Base-by-base conservation (phyloP, 35 echinoderm and acorn worm genomes). In the Acanthaster planci region DNA sequence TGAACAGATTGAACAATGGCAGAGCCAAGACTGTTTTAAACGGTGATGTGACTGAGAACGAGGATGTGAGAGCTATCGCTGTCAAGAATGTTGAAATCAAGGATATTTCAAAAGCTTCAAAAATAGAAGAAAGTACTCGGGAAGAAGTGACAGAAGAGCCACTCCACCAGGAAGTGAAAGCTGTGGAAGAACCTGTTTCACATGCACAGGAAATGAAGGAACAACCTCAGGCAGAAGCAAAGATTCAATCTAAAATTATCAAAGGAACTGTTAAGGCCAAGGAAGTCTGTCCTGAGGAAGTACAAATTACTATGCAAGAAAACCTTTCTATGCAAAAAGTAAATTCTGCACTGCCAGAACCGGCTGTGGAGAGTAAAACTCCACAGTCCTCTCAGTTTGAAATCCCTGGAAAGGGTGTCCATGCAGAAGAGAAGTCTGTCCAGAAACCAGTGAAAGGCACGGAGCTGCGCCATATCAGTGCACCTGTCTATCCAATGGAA, bases 301-400 rank as follows among this genome's bases (percentile, higher is more conserved):
- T 72, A 31, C 21, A 19, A 36, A 72, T 72, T 26, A 31, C 64
- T 72, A 72, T 72, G 64, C 64, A 72, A 72, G 64, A 72, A 31
- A 30, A 72, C 15, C 26, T 8, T 21, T 7, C 64, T 72, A 72
- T 72, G 64, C 64, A 72, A 72, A 10, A 72, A 1, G 26, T 31
- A 2, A 34, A 27, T 36, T 34, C 64, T 6, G 56, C 27, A 72
- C 30, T 26, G 10, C 34, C 34, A 34, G 26, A 26, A 31, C 23
- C 22, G 34, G 9, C 64, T 72, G 64, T 29, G 1, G 29, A 72
- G 23, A 34, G 29, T 47, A 47, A 23, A 34, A 21, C 18, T 72
- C 30, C 64, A 26, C 64, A 1, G 34, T 10, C 64, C 64, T 72
- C 30, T 72, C 57, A 60, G 5, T 60, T 60, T 5, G 21, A 30